Evolutionary conservation across 2,888 invertebrate species (phyloP).

Genomic region (Heterodera filipjevi): DNA sequence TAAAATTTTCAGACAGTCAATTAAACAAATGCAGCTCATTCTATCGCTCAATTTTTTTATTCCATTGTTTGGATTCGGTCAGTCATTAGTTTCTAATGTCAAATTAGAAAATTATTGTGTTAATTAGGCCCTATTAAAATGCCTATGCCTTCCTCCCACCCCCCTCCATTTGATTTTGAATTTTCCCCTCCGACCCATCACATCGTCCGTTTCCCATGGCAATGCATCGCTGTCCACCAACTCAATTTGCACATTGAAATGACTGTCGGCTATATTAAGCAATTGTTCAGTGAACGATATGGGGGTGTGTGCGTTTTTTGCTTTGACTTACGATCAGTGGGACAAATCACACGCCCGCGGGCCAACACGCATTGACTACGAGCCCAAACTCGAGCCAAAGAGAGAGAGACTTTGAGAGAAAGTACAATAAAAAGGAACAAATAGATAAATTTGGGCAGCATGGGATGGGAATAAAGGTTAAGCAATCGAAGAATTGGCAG

Average conservation of each 20-base stretch:
- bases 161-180: background rate
- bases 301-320: no score
- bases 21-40: no score
- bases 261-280: slow-evolving; percentile 16
- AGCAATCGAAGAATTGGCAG: background rate
- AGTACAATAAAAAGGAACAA: background rate
- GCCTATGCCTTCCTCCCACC: background rate
- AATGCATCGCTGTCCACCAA: slow-evolving; percentile 35
- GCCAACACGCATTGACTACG: slow-evolving; percentile 30
- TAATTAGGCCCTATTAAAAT: no score
- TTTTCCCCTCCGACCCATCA: slow-evolving; percentile 35
- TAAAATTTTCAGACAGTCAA: no score
- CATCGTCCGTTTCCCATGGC: slow-evolving; percentile 48
- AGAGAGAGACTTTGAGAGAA: background rate
- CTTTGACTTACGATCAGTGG: slow-evolving; percentile 32
- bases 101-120: no score
- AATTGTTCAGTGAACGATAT: background rate
- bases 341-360: slow-evolving; percentile 31
- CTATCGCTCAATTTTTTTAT: no score
- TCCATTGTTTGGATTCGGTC: no score
- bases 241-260: slow-evolving; percentile 27
- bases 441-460: background rate
- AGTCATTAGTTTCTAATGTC: no score
- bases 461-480: background rate
- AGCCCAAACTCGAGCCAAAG: slow-evolving; percentile 7